Conservation (phyloP, 2,888 invertebrate genomes). For the Ephialtes manifestator region DNA sequence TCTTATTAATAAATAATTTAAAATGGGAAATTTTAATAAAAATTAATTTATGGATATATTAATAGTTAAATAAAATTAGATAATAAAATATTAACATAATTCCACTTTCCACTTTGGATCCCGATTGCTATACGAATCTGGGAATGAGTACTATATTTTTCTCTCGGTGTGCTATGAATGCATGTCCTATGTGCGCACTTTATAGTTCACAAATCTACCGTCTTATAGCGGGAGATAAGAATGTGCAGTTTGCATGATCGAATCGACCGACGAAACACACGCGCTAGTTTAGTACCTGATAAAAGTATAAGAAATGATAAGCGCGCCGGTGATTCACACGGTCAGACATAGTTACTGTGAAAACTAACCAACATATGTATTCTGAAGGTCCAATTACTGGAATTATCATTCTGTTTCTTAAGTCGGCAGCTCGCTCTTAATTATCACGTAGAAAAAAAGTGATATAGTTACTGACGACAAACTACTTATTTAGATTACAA, state of each 20-base stretch:
- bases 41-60: too few relatives aligned
- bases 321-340: too few relatives aligned
- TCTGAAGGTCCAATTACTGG: background rate
- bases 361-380: background rate
- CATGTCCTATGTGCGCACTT: background rate
- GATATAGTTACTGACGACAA: background rate
- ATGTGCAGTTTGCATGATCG: background rate
- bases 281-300: conserved; percentile 5
- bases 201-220: background rate
- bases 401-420: background rate
- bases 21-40: too few relatives aligned
- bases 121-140: too few relatives aligned
- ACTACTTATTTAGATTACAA: background rate
- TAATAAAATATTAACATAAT: too few relatives aligned
- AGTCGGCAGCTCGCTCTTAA: background rate
- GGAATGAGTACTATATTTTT: too few relatives aligned
- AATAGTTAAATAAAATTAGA: too few relatives aligned
- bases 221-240: background rate
- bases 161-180: too few relatives aligned
- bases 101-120: too few relatives aligned
- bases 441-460: background rate
- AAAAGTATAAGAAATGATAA: conserved; percentile 33
- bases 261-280: background rate
- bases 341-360: background rate
- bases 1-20: too few relatives aligned